A percentile compares a stretch with the other conserved stretches of the same genome.
phyloP scores from a whole-genome alignment of 2,113 vertebrate species.

The Archocentrus centrarchus region DNA sequence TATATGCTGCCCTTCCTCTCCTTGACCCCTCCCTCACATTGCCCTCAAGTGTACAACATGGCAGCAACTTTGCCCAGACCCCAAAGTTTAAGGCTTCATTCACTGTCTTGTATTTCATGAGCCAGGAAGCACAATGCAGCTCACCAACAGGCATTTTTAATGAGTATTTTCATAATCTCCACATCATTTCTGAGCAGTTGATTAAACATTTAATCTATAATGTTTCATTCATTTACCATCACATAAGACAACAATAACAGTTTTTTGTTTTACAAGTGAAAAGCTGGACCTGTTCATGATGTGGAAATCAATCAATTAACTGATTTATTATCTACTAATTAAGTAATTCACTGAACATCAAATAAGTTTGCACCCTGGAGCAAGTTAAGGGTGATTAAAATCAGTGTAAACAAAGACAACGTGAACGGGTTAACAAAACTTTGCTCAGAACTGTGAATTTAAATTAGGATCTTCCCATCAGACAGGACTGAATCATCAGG shows the following conservation, averaged over 20 bases:
- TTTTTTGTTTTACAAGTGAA: too few species aligned
- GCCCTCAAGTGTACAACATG: slow-evolving; percentile 60
- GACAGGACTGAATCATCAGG: too few species aligned
- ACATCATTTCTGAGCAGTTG: background rate
- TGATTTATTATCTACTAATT: too few species aligned
- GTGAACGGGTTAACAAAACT: background rate
- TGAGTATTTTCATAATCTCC: background rate
- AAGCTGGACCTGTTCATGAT: too few species aligned
- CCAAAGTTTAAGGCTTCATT: background rate
- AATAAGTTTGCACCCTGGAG: too few species aligned
- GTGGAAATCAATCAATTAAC: too few species aligned
- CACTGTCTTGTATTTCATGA: background rate
- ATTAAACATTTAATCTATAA: too few species aligned
- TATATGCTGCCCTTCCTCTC: slow-evolving; percentile 46
- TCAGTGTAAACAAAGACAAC: background rate
- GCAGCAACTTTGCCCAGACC: slow-evolving; percentile 22
- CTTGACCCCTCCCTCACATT: slow-evolving; percentile 16
- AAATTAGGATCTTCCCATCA: background rate
- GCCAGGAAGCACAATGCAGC: background rate
- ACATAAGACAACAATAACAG: too few species aligned
- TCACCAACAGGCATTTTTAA: background rate
- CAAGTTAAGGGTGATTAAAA: background rate
- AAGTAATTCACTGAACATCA: too few species aligned
- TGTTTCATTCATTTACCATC: too few species aligned
- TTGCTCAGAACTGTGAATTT: background rate